Evolutionary conservation across 1,140 invertebrate species (phyloP), one percentile per base, ranked within the genome.

Genomic region (Trachymyrmex cornetzi): DNA sequence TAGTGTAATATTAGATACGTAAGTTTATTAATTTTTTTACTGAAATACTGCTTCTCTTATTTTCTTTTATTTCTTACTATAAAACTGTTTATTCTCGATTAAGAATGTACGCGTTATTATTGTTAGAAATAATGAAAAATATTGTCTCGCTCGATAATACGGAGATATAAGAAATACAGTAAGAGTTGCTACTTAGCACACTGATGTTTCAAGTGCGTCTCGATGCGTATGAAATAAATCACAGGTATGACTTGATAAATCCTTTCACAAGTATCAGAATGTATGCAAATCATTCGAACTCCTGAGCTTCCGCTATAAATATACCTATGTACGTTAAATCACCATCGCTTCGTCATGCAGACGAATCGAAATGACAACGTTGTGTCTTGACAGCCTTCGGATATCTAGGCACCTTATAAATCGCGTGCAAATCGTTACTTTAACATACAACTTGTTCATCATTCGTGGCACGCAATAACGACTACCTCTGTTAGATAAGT

Each of bases 341-440:
- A 55, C 22, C 24, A 24, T 82, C 34, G 19, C 19, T 63, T 75
- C 27, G 55, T 57, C 22, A 75, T 24, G 55, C 72, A 48, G 38
- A 75, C 69, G 27, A 38, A 75, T 84, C 69, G 71, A 84, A 84
- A 84, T 84, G 69, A 84, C 80, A 84, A 84, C 74, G 69, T 84
- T 84, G 80, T 19, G 16, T n/a, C 16, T 59, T n/a, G 66, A 71
- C 53, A 48, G 55, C 80, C 69, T 57, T 9, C 38, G 57, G 80
- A 24, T 34, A 50, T 38, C 38, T 71, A 19, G 34, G 55, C 53
- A 66, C 24, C 80, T 22, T 74, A 84, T 75, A 84, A 75, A 84
- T 84, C 57, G 67, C 14, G 38, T 61, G 38, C 48, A 75, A 84
- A 84, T 75, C 44, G 3, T 84, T 84, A 27, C 69, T 57, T 63